These are phyloP conservation scores for Loxodonta africana DNA, from an alignment of 2,113 vertebrate species.

Conservation along the genomic window DNA sequence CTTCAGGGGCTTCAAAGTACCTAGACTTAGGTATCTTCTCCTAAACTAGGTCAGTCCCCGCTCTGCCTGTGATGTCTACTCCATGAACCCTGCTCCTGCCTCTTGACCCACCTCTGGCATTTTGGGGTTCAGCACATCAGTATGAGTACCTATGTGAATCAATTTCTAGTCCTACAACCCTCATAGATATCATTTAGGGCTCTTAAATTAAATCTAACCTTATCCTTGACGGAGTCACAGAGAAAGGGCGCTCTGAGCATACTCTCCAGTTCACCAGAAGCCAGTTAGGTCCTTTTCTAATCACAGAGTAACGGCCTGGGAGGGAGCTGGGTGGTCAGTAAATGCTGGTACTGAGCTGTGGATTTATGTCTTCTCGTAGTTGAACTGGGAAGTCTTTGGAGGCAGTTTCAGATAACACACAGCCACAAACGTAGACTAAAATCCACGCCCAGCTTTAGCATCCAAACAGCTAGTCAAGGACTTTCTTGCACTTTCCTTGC, in stretches of 20 bases:
- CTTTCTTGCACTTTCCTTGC: neutral
- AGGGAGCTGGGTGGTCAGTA: neutral
- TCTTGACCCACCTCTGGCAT: neutral
- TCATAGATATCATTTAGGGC: neutral
- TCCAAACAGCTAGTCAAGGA: neutral
- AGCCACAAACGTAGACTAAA: neutral
- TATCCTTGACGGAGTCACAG: neutral
- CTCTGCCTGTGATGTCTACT: neutral
- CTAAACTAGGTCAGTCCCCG: neutral
- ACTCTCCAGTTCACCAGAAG: neutral
- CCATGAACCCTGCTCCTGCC: neutral
- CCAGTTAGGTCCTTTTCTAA: neutral
- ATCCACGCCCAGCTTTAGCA: neutral
- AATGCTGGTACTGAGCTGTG: neutral
- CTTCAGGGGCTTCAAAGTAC: neutral
- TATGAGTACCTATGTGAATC: neutral
- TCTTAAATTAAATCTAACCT: conserved; percentile 35
- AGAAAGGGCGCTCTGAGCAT: neutral
- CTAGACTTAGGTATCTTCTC: neutral
- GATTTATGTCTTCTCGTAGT: neutral
- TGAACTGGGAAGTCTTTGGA: neutral
- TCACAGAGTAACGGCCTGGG: neutral
- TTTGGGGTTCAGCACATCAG: neutral
- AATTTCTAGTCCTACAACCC: neutral
- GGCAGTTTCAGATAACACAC: neutral